Base-by-base conservation (phyloP, 1,140 invertebrate species). In the Drosophila mauritiana region DNA sequence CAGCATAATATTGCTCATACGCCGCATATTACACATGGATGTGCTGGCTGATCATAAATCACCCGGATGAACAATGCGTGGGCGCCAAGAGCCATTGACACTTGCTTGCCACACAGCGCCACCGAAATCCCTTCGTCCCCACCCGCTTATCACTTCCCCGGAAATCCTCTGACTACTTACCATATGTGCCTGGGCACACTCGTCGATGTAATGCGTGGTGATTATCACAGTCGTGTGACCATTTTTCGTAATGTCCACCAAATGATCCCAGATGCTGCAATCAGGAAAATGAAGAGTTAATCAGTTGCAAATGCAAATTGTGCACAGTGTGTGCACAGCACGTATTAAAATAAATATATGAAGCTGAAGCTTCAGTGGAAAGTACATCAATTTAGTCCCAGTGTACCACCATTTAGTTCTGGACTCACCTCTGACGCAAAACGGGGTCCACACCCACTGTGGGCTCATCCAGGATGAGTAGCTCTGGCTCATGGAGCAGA, bases 151-250 rank as follows among this genome's bases (percentile, higher is more conserved):
- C 25, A 27, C 20, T 17, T 36, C n/a, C 13, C 31, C 27, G 55
- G 55, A 61, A 36, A 61, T 62, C 42, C n/a, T 37, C 10, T 40
- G 0, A 34, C 81, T 53, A 94, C 94, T 95, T 93, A 96, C 95
- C 79, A 96, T 94, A 85, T 95, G 94, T 11, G 97, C 98, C 93
- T 99, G 97, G 69, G 97, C 95, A 2, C 98, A 98, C 92, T 99
- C 98, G 92, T 99, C 98, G 64, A 99, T 99, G 89, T 99, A 99
- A 93, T 99, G 98, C 11, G 98, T 99, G 1, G 98, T 99, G 61
- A 99, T 98, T 63, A 99, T 98, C 37, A 99, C 97, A 10, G 98
- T 99, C 20, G 96, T 98, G 65, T 95, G 94, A n/a, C 96, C 95
- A 78, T 95, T 96, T 91, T 96, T 96, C 0, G 97, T 97, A 39